Percentiles rank a stretch among this genome's conserved stretches.
Conservation (phyloP, 2,113 vertebrate genomes). For the Cololabis saira region DNA sequence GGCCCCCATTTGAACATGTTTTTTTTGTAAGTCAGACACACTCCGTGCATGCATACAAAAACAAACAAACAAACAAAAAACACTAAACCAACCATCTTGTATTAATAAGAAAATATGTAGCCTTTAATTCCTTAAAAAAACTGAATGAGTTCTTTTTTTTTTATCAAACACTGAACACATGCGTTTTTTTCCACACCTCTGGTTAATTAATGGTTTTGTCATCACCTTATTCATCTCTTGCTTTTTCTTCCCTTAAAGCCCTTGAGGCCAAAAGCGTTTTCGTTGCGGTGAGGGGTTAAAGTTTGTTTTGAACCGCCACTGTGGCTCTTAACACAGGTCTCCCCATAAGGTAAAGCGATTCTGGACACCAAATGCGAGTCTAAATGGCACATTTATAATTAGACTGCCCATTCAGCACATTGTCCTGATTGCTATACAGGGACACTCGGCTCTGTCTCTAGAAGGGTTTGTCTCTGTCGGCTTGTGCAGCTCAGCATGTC, state of each 20-base stretch:
- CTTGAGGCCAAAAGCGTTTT: constrained; percentile 23
- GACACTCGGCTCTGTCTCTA: constrained; percentile 87
- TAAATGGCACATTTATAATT: constrained; percentile 99
- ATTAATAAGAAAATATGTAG: too few relatives aligned
- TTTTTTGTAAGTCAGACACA: too few relatives aligned
- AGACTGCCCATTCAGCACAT: constrained; percentile 99
- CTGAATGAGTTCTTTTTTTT: too few relatives aligned
- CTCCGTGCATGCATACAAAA: too few relatives aligned
- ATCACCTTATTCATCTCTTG: background rate
- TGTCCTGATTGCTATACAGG: constrained; percentile 91
- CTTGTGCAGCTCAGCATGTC: constrained; percentile 75
- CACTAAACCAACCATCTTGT: too few relatives aligned
- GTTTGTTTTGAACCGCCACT: constrained; percentile 89
- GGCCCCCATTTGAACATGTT: constrained; percentile 74
- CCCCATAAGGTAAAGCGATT: constrained; percentile 99
- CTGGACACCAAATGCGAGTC: constrained; percentile 89
- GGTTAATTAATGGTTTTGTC: constrained; percentile 25
- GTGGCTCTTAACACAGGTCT: constrained; percentile 85
- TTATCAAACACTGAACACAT: background rate
- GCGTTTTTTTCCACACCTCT: constrained; percentile 37
- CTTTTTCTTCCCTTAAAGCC: background rate
- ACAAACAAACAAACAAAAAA: too few relatives aligned
- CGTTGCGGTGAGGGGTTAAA: constrained; percentile 77
- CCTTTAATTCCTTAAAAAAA: too few relatives aligned
- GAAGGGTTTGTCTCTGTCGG: constrained; percentile 74